Evolutionary conservation across 2,113 vertebrate genomes (phyloP), one percentile per base, ranked within the genome.

Genomic region (Macrotis lagotis): DNA sequence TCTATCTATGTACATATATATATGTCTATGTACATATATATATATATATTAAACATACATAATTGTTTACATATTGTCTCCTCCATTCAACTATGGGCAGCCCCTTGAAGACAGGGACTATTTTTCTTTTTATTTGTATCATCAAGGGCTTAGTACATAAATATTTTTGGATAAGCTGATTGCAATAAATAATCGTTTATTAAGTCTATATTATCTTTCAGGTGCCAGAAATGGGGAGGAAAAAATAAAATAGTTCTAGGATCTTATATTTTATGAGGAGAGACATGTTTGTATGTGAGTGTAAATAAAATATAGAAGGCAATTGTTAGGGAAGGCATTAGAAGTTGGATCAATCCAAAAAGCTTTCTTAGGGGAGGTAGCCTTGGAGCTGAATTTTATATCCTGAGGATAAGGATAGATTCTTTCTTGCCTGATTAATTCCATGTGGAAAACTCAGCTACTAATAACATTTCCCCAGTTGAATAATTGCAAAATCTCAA

Each of bases 391-490:
- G 48, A 83, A 83, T 6, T 74, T 83, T 83, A n/a, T 89, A 52
- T 89, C 95, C 92, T 37, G 22, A 92, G 37, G 16, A 6, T 93
- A 52, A 2, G n/a, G n/a, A n/a, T n/a, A n/a, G 0, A 31, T 4
- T 91, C 88, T 96, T 48, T 66, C n/a, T 91, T 74, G 19, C 28
- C 94, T 95, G 94, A 91, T 49, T 83, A 66, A 50, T 44, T 1
- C 66, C 19, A 44, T 22, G 19, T 44, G 6, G 66, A 83, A 83
- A 44, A 16, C 19, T 74, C n/a, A 44, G 16, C 37, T 19, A 44
- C 66, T 83, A 83, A 83, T 44, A 44, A 44, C n/a, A 83, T 83
- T 83, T 19, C n/a, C 66, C 66, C 37, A 44, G 44, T 8, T n/a
- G 66, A n/a, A 83, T 83, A 44, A 83, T 83, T 83, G 2, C 19